Conservation (phyloP, 2,888 invertebrate genomes). For the Meghimatium bilineatum region DNA sequence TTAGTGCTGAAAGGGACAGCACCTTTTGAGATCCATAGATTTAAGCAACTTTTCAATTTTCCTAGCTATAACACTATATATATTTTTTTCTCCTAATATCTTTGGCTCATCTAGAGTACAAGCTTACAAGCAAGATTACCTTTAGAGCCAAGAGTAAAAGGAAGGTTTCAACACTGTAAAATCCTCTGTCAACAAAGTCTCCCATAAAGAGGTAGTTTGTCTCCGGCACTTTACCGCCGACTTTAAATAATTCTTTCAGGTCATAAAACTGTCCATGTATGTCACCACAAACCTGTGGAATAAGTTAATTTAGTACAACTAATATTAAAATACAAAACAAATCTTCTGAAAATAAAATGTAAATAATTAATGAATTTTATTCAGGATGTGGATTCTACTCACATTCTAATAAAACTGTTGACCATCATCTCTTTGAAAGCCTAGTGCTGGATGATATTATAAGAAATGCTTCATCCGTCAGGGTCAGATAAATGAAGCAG, state of each 20-base stretch:
- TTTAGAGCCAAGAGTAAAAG: slow-evolving; percentile 95
- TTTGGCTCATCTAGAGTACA: not conserved
- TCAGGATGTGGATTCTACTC: too few relatives aligned
- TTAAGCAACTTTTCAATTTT: too few relatives aligned
- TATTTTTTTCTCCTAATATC: not conserved
- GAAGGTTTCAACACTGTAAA: slow-evolving; percentile 99
- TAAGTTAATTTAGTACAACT: not conserved
- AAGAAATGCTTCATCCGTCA: too few relatives aligned
- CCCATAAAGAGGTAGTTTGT: slow-evolving; percentile 99
- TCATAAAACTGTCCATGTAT: slow-evolving; percentile 99
- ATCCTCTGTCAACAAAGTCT: slow-evolving; percentile 99
- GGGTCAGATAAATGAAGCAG: too few relatives aligned
- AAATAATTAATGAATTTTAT: too few relatives aligned
- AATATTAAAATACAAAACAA: not conserved
- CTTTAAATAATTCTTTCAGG: slow-evolving; percentile 86
- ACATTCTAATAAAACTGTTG: too few relatives aligned
- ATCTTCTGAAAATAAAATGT: too few relatives aligned
- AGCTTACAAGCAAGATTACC: slow-evolving; percentile 80
- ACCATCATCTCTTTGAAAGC: too few relatives aligned
- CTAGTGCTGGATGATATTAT: too few relatives aligned
- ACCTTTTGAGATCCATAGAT: too few relatives aligned
- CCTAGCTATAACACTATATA: too few relatives aligned
- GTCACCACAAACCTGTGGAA: slow-evolving; percentile 95
- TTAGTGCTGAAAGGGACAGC: too few relatives aligned
- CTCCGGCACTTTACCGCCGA: slow-evolving; percentile 99